A percentile compares a stretch with the other conserved stretches of the same genome.
Conservation (phyloP, 2,113 vertebrate species). For the Sinosuthora webbiana region DNA sequence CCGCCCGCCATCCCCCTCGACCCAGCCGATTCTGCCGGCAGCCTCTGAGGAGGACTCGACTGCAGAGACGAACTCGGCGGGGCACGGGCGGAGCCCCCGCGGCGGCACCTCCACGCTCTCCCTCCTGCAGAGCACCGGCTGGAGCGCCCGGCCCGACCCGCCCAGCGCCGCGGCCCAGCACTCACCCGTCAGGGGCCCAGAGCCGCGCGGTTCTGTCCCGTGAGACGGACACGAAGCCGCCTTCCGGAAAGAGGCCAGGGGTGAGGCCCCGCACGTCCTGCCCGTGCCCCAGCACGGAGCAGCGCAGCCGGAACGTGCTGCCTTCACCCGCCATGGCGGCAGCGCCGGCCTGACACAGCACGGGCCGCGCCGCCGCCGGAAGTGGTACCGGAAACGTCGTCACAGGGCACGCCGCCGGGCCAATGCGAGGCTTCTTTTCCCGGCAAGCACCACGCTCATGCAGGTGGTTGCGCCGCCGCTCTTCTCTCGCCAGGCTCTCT, state of each 20-base stretch:
- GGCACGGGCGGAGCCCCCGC: not conserved
- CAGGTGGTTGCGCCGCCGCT: rapidly evolving
- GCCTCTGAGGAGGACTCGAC: rapidly evolving
- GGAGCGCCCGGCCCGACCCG: not conserved
- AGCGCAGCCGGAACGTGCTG: slow-evolving; percentile 83
- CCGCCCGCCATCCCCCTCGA: no score
- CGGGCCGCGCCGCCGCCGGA: not conserved
- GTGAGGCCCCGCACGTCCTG: slow-evolving; percentile 91
- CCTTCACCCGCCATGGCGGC: slow-evolving; percentile 66
- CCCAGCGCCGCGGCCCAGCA: not conserved
- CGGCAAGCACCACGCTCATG: not conserved
- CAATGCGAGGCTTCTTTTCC: not conserved
- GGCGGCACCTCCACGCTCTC: not conserved
- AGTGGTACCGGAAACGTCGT: slow-evolving; percentile 10
- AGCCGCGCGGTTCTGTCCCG: slow-evolving; percentile 91
- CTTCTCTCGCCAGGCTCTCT: not conserved
- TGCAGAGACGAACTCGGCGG: no score
- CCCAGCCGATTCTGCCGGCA: not conserved
- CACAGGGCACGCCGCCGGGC: rapidly evolving
- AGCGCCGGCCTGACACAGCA: slow-evolving; percentile 75
- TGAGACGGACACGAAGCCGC: slow-evolving; percentile 91
- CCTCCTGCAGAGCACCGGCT: rapidly evolving
- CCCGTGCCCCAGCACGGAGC: slow-evolving; percentile 87
- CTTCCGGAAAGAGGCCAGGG: slow-evolving; percentile 76
- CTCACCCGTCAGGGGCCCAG: slow-evolving; percentile 88